These are phyloP conservation scores for Xenus cinereus DNA, from an alignment of 2,113 vertebrate species.

Conservation along the genomic window DNA sequence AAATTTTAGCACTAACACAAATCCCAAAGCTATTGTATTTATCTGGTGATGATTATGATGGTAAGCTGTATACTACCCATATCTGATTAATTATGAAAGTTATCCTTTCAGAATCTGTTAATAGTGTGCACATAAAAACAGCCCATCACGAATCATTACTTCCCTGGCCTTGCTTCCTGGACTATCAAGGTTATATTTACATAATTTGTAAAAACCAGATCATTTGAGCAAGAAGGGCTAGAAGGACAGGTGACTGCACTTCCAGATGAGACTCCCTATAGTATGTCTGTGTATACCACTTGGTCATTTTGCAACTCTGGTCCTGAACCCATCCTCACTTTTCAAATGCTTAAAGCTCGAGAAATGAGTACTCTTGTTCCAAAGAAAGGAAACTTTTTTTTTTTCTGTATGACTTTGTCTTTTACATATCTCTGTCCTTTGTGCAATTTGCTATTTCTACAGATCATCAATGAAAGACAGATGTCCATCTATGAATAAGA, in stretches of 20 bases:
- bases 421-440: neutral
- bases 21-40: neutral
- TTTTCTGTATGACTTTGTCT: neutral
- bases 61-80: neutral
- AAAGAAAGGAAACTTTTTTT: neutral
- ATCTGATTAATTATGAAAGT: neutral
- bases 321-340: neutral
- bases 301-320: neutral
- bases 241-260: neutral
- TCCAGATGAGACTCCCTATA: neutral
- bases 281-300: neutral
- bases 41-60: neutral
- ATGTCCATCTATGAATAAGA: neutral
- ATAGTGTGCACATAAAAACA: neutral
- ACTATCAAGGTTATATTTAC: neutral
- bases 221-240: neutral
- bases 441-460: neutral
- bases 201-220: neutral
- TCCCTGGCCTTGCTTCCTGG: neutral
- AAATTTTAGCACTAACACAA: neutral
- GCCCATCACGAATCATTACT: neutral
- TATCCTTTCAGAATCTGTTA: neutral
- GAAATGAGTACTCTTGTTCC: conserved; percentile 30
- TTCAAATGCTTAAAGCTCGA: neutral
- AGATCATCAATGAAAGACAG: neutral